phyloP scores from a whole-genome alignment of 2,888 invertebrate species.

The Clanis bilineata region DNA sequence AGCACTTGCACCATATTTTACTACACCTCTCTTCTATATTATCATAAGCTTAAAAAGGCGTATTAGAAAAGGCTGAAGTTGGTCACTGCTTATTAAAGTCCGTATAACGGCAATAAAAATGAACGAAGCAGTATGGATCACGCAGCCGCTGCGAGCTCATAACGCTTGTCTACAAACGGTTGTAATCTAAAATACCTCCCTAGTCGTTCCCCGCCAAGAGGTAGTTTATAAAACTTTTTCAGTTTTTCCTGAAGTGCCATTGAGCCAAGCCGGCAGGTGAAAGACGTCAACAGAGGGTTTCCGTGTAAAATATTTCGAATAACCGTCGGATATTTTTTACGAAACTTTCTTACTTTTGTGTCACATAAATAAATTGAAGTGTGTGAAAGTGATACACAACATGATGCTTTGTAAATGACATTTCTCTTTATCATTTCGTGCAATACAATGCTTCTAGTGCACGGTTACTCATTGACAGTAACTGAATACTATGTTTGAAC shows the following conservation, averaged over 20 bases:
- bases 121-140: neutral
- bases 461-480: too few relatives aligned
- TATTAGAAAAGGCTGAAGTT: neutral
- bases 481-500: too few relatives aligned
- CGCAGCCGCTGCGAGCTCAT: neutral
- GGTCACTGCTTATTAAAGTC: neutral
- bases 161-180: slow-evolving; percentile 37
- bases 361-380: slow-evolving; percentile 31
- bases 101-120: neutral
- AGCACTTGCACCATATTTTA: too few relatives aligned
- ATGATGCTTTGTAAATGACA: neutral
- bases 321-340: slow-evolving; percentile 33
- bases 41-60: slow-evolving; percentile 8
- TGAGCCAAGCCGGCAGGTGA: slow-evolving; percentile 45
- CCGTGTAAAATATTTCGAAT: slow-evolving; percentile 37
- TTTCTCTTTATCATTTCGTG: neutral
- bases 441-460: neutral
- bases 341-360: slow-evolving; percentile 29
- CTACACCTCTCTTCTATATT: neutral
- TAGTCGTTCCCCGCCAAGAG: slow-evolving; percentile 25
- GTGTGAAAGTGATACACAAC: neutral
- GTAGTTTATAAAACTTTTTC: slow-evolving; percentile 45
- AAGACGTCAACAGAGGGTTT: slow-evolving; percentile 36
- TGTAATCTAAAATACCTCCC: slow-evolving; percentile 36
- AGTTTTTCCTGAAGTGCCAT: slow-evolving; percentile 46